Base-by-base conservation (phyloP, 2,888 invertebrate species). In the Aradus depressus region DNA sequence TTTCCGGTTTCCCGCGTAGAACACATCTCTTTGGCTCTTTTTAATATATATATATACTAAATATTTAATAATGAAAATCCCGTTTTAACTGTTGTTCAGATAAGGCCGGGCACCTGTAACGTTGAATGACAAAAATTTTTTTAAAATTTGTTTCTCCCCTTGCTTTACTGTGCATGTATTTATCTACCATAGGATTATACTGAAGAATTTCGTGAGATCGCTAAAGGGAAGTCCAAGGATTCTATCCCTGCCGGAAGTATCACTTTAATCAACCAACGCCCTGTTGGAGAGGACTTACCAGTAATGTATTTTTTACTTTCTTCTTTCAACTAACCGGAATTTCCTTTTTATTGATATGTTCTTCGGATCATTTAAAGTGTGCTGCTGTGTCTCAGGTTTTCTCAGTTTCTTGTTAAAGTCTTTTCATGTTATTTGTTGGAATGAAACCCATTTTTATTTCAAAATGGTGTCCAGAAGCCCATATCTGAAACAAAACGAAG, bases 131-230 rank as follows among this genome's bases (percentile, higher is more conserved):
- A n/a, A n/a, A n/a, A n/a, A n/a, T n/a, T n/a, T n/a, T n/a, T n/a
- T n/a, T n/a, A n/a, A n/a, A n/a, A n/a, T n/a, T n/a, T n/a, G n/a
- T n/a, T n/a, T n/a, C n/a, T n/a, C n/a, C n/a, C n/a, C n/a, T n/a
- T n/a, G n/a, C n/a, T n/a, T n/a, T 60, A 48, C 61, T 54, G 63
- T 64, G 61, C 61, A 58, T 62, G 58, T 57, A 48, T 52, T 55
- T 56, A 56, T 68, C 66, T 67, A 67, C 71, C 68, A 64, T 78
- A 92, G 92, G 92, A 92, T 74, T 92, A 92, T 75, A 89, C 88
- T 63, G 92, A 93, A 76, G 92, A 92, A 75, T 92, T 93, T 75
- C 81, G 92, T 67, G 92, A 92, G 75, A 93, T 93, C 75, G 86
- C 89, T 69, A 91, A 90, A 75, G 88, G 89, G 68, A 90, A 88